Evolutionary conservation across 2,888 invertebrate species (phyloP), one percentile per base, ranked within the genome.

Genomic region (Cryptops parisi): DNA sequence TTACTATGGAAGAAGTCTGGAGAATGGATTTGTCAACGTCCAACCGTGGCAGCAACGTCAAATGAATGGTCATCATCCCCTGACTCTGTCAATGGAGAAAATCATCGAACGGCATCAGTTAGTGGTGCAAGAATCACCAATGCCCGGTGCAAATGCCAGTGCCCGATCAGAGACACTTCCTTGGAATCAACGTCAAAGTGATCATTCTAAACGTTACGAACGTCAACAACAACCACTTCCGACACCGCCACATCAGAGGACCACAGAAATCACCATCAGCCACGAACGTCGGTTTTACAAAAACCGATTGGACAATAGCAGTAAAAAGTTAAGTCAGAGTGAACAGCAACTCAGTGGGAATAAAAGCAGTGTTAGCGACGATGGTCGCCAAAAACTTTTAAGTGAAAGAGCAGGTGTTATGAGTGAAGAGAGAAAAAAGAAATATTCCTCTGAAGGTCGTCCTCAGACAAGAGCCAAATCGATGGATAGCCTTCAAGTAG

Each of bases 401-500:
- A 48, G 23, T 21, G 48, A 48, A 15, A 48, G 48, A 19, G 9
- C 43, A n/a, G 46, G 25, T 9, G 17, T 41, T 6, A 6, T 17
- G 17, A 9, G 17, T 12, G 6, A 19, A 5, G 17, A 17, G 9
- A 12, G 17, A 19, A 12, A 17, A 41, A 41, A n/a, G 43, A 19
- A 6, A 6, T 39, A 39, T n/a, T 21, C 41, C 40, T 25, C 39
- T 23, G 50, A 50, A 3, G 26, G 24, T 19, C 15, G 33, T 6
- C 25, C 19, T 19, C 46, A 25, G 9, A 5, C 9, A 5, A 2
- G 45, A 26, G 52, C 52, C 25, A 53, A 43, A 26, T 53, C 53
- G n/a, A 53, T 53, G 53, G 53, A 53, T 24, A 53, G 53, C 40
- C 47, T 53, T 39, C 47, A 53, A 19, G 38, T 27, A 22, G 5